phyloP scores from a whole-genome alignment of 2,113 vertebrate genomes.

The Empidonax alnorum region DNA sequence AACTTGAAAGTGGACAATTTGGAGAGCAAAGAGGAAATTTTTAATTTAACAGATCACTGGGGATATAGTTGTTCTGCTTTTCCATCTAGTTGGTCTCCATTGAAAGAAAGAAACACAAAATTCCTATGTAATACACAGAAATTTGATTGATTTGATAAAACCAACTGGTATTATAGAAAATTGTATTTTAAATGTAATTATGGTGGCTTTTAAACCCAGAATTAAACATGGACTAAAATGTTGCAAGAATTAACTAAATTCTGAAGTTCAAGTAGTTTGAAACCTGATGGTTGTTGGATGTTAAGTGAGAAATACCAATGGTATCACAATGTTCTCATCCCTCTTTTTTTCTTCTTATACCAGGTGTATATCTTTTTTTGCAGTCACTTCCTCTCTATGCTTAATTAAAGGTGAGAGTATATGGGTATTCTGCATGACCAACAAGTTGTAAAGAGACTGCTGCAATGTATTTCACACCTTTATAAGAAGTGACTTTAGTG shows the following conservation, averaged over 20 bases:
- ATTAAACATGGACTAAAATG: constrained; percentile 17
- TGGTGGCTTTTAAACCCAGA: not conserved
- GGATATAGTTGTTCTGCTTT: not conserved
- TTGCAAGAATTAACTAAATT: constrained; percentile 42
- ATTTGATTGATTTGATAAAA: not conserved
- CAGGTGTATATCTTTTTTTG: not conserved
- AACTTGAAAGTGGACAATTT: not conserved
- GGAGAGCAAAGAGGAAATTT: constrained; percentile 20
- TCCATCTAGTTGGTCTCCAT: not conserved
- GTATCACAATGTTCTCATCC: not conserved
- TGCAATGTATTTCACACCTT: not conserved
- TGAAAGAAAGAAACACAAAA: constrained; percentile 17
- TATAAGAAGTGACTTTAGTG: constrained; percentile 6
- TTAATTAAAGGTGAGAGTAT: not conserved
- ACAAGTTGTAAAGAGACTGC: constrained; percentile 7
- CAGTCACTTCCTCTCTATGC: not conserved
- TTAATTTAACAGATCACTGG: not conserved
- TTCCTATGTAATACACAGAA: not conserved
- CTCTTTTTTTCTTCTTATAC: not conserved
- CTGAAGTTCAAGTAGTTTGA: constrained; percentile 27
- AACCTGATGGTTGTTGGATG: constrained; percentile 4
- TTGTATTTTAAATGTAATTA: constrained; percentile 35
- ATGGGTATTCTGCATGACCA: not conserved
- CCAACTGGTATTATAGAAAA: constrained; percentile 17
- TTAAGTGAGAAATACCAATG: constrained; percentile 4